Percentiles rank a stretch among this genome's conserved stretches.
These are phyloP conservation scores for Poeciliopsis paucimaculata DNA, from an alignment of 2,797 vertebrate genomes.

Conservation along the genomic window DNA sequence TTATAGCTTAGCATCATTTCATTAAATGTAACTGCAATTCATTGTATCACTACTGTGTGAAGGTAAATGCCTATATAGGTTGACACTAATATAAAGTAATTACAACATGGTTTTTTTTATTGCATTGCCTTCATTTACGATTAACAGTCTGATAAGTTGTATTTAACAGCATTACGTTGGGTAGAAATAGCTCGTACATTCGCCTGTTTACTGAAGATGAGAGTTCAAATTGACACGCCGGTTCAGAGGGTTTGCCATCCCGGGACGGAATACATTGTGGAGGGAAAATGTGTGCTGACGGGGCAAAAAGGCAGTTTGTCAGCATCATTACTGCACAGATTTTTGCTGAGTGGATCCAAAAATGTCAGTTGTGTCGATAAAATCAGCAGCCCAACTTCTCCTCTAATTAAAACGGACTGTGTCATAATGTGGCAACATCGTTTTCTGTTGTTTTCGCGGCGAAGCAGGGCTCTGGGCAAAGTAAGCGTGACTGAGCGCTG, in stretches of 20 bases:
- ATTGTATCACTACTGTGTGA: not conserved
- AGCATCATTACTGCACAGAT: conserved; percentile 24
- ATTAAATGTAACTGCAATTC: not conserved
- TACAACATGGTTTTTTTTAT: not conserved
- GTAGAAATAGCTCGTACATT: not conserved
- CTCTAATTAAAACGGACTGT: conserved; percentile 18
- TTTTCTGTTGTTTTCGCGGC: not conserved
- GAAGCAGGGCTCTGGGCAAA: no score
- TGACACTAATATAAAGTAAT: not conserved
- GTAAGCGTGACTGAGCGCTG: not conserved
- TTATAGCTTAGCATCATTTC: not conserved
- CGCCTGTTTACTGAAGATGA: not conserved
- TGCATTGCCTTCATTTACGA: not conserved
- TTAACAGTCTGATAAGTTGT: not conserved
- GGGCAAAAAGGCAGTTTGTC: conserved; percentile 23
- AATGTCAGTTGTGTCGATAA: conserved; percentile 27
- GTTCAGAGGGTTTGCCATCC: conserved; percentile 10
- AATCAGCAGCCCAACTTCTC: not conserved
- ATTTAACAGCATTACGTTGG: not conserved
- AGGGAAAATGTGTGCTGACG: conserved; percentile 17
- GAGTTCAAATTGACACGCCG: conserved; percentile 6
- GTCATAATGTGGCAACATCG: conserved; percentile 8
- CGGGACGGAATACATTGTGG: conserved; percentile 25
- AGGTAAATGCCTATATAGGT: not conserved
- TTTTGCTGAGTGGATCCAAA: conserved; percentile 30